phyloP scores from a whole-genome alignment of 2,797 vertebrate species.

The Acrossocheilus wenchowensis region DNA sequence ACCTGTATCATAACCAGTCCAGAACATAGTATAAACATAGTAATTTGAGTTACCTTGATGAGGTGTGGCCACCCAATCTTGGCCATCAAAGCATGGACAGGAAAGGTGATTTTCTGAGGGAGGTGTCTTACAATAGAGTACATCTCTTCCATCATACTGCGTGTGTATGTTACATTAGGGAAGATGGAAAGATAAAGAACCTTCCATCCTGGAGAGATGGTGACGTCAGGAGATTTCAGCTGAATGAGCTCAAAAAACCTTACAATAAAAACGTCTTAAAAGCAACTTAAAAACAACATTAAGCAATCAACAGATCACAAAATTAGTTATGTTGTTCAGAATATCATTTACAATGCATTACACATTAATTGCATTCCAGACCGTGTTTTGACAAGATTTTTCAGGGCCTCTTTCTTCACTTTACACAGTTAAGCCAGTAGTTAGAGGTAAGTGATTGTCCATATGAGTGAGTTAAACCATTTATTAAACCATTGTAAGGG shows the following conservation, averaged over 20 bases:
- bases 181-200: slow-evolving; percentile 73
- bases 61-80: slow-evolving; percentile 82
- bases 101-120: slow-evolving; percentile 84
- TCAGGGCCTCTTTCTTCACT: not conserved
- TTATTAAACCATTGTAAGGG: too few relatives aligned
- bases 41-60: slow-evolving; percentile 74
- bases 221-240: slow-evolving; percentile 81
- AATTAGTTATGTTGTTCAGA: not conserved
- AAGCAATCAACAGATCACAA: not conserved
- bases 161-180: slow-evolving; percentile 72
- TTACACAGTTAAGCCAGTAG: not conserved
- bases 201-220: slow-evolving; percentile 85
- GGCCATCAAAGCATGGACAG: slow-evolving; percentile 76
- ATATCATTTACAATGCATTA: slow-evolving; percentile 5
- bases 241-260: slow-evolving; percentile 84
- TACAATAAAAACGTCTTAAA: not conserved
- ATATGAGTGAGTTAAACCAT: not conserved
- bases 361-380: not conserved
- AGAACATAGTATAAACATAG: not conserved
- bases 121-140: slow-evolving; percentile 71
- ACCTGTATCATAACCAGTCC: slow-evolving; percentile 70
- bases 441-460: not conserved
- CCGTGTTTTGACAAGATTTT: not conserved
- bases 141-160: slow-evolving; percentile 83
- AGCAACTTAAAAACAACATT: slow-evolving; percentile 2